Base-by-base conservation (phyloP, 2,888 invertebrate species). In the Cremastinae sp. region DNA sequence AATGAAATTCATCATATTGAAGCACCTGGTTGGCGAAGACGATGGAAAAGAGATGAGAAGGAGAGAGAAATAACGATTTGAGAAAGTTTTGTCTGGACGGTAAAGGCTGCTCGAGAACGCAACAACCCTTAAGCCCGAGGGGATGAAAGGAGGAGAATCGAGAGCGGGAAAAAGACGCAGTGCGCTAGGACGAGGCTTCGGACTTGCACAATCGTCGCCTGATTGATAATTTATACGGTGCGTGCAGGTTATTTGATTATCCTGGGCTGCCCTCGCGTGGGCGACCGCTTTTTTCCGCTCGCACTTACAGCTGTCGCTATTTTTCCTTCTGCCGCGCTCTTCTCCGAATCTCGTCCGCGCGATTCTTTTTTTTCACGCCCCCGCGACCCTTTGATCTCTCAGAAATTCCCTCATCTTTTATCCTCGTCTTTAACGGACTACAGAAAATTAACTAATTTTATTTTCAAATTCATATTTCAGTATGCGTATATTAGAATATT, bases 221-320 rank as follows among this genome's bases (percentile, higher is more conserved):
- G 88, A 88, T 88, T 88, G 88, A 88, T 88, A 88, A 88, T 88
- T 88, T 88, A 88, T 88, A 88, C 88, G 86, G 88, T 88, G 88
- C 88, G 88, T 86, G 86, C 85, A 87, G 86, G 87, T 88, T 88
- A 88, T 88, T 88, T 85, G 88, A 88, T 88, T 88, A 88, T 88
- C 86, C 58, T 36, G 12, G 80, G 81, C 80, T 80, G 81, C 79
- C 74, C 75, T 65, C 79, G 72, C 68, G 72, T 68, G 61, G 71
- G 75, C 71, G 62, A 64, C 58, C 12, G 36, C 41, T 65, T 59
- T 12, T 43, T 68, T 36, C 43, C 43, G 22, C 51, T 43, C 68
- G 12, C 58, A 41, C 41, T 22, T 59, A 16, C 20, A 38, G 14
- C 28, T 8, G 62, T 45, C 18, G 10, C n/a, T 56, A 62, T 20